These are phyloP conservation scores for Phalacrocorax brasilianus DNA, from an alignment of 2,113 vertebrate species.

Conservation along the genomic window DNA sequence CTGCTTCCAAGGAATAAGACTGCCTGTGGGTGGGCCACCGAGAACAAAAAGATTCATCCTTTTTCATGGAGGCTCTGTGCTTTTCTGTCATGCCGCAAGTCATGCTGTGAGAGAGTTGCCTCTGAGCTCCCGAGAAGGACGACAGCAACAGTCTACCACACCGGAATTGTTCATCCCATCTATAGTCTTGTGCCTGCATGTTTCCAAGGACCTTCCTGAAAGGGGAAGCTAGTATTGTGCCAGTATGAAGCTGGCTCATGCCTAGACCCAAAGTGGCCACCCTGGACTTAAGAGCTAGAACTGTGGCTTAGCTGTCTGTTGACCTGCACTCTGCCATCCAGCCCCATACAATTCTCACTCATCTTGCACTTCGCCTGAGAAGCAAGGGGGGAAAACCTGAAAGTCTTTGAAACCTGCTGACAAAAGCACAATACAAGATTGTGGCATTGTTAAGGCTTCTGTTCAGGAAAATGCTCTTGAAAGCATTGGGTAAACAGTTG, in stretches of 20 bases:
- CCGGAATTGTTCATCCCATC: not conserved
- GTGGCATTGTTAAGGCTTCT: not conserved
- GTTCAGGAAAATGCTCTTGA: not conserved
- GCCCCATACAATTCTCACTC: not conserved
- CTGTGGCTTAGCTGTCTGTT: not conserved
- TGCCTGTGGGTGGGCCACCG: not conserved
- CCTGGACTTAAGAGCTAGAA: not conserved
- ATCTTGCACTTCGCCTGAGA: not conserved
- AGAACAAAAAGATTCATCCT: not conserved
- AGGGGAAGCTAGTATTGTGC: not conserved
- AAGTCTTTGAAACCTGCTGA: not conserved
- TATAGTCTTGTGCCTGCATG: rapidly evolving
- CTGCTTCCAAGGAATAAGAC: not conserved
- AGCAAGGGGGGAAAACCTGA: not conserved
- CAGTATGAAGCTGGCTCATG: not conserved
- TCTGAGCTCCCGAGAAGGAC: not conserved
- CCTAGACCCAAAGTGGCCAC: not conserved
- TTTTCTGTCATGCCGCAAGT: not conserved
- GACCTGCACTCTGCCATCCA: not conserved
- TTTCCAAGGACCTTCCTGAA: not conserved
- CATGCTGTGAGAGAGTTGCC: not conserved
- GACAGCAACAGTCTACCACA: not conserved
- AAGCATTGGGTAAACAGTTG: too few relatives aligned
- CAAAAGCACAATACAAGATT: not conserved
- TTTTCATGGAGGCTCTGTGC: not conserved